Evolutionary conservation across 2,113 vertebrate species (phyloP).

Genomic region (Aspidoscelis tigris): DNA sequence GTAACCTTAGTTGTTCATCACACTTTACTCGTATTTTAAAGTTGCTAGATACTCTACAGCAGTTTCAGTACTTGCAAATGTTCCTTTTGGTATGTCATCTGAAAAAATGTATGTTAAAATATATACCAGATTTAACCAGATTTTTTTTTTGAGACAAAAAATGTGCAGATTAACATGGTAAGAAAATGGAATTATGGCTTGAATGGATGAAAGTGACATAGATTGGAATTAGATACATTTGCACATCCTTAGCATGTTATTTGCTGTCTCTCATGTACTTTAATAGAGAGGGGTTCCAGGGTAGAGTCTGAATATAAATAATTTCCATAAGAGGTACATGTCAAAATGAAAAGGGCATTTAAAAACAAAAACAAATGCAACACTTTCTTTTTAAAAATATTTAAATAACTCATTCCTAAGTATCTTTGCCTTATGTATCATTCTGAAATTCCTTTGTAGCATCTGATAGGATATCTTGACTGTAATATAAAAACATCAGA

Average conservation of each 20-base stretch:
- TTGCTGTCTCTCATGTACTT: not conserved
- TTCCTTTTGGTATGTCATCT: not conserved
- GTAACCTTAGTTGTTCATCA: not conserved
- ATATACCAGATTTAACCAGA: not conserved
- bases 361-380: not conserved
- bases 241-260: not conserved
- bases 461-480: not conserved
- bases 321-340: not conserved
- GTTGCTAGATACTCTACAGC: not conserved
- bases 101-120: not conserved
- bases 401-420: not conserved
- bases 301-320: not conserved
- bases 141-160: not conserved
- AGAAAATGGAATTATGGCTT: not conserved
- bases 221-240: not conserved
- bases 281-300: not conserved
- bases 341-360: not conserved
- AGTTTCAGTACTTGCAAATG: not conserved
- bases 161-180: not conserved
- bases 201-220: not conserved
- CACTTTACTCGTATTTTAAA: not conserved
- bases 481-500: not conserved
- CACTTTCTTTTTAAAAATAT: not conserved
- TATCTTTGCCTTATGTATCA: not conserved
- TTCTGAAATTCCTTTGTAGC: not conserved